Percentiles rank a stretch among this genome's conserved stretches.
These are phyloP conservation scores for Himalopsyche kuldschensis DNA, from an alignment of 2,888 invertebrate species.

Conservation along the genomic window DNA sequence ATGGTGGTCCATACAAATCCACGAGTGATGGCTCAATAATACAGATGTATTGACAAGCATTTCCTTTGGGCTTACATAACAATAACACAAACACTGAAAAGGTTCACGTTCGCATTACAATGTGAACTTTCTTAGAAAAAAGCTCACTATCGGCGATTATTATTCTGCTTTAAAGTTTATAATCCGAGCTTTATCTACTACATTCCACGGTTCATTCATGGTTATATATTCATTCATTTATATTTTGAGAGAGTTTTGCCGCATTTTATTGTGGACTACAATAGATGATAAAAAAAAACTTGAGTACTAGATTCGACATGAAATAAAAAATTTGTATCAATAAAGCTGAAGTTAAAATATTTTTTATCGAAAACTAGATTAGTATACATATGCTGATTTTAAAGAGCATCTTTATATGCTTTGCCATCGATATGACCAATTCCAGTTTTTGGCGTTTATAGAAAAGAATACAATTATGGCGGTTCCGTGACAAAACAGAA, in stretches of 20 bases:
- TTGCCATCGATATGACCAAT: too few species aligned
- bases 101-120: constrained; percentile 19
- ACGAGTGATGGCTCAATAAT: constrained; percentile 28
- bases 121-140: constrained; percentile 19
- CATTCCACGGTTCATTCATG: constrained; percentile 7
- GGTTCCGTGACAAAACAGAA: too few species aligned
- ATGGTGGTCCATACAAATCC: constrained; percentile 20
- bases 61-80: constrained; percentile 17
- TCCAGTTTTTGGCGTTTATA: too few species aligned
- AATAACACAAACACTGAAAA: constrained; percentile 11
- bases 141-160: constrained; percentile 11
- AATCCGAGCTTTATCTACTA: constrained; percentile 7
- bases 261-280: neutral
- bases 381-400: too few species aligned
- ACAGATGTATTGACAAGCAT: constrained; percentile 33
- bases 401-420: too few species aligned
- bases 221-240: constrained; percentile 17
- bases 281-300: too few species aligned
- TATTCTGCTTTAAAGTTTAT: neutral
- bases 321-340: too few species aligned
- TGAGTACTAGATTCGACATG: too few species aligned
- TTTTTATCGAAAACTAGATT: too few species aligned
- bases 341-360: too few species aligned
- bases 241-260: neutral
- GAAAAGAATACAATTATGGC: too few species aligned